These are phyloP conservation scores for Triplophysa rosa DNA, from an alignment of 2,113 vertebrate genomes.

Conservation along the genomic window DNA sequence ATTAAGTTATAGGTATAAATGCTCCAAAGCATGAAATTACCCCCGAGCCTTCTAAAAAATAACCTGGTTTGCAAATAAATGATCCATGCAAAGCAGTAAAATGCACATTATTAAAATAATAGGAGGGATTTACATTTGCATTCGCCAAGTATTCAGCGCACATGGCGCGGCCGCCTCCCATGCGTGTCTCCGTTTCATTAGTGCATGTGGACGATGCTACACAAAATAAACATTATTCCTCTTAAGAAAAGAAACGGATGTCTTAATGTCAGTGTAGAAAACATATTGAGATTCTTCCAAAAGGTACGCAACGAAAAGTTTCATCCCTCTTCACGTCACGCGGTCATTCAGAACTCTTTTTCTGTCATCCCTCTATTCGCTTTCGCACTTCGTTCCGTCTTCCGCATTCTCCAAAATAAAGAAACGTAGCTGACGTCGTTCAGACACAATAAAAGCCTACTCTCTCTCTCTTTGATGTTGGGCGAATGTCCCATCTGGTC, in stretches of 20 bases:
- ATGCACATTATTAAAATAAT: slow-evolving; percentile 93
- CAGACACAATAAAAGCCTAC: slow-evolving; percentile 70
- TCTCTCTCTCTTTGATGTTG: slow-evolving; percentile 54
- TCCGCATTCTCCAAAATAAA: slow-evolving; percentile 47
- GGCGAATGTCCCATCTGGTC: slow-evolving; percentile 57
- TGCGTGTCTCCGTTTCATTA: slow-evolving; percentile 40
- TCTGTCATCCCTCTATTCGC: background rate
- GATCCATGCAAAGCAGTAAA: slow-evolving; percentile 87
- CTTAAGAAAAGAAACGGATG: background rate
- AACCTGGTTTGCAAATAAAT: slow-evolving; percentile 98
- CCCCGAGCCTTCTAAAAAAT: slow-evolving; percentile 90
- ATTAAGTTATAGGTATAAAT: slow-evolving; percentile 97
- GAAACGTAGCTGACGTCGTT: slow-evolving; percentile 69
- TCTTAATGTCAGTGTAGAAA: background rate
- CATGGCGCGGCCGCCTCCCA: slow-evolving; percentile 62
- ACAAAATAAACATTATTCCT: slow-evolving; percentile 45
- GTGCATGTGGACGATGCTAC: slow-evolving; percentile 46
- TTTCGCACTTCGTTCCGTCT: background rate
- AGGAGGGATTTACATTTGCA: slow-evolving; percentile 90
- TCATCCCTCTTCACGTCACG: background rate
- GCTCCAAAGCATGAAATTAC: slow-evolving; percentile 99
- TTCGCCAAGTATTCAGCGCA: slow-evolving; percentile 79
- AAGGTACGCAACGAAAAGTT: too few species aligned
- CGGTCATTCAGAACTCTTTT: background rate
- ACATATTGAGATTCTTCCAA: too few species aligned